Conservation (phyloP, 2,888 invertebrate genomes). For the Heliconius sara region DNA sequence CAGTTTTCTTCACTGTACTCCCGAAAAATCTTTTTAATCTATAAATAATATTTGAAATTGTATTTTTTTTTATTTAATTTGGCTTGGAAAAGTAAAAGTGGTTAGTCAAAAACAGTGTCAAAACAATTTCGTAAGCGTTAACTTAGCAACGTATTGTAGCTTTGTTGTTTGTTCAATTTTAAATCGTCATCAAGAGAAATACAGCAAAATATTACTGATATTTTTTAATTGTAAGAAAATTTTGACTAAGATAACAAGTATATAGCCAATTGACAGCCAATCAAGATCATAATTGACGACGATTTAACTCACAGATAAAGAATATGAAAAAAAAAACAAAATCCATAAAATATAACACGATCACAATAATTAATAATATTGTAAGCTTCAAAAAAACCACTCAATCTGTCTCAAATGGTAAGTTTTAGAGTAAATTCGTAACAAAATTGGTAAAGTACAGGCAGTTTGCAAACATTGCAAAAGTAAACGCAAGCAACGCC, state of each 20-base stretch:
- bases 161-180: neutral
- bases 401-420: neutral
- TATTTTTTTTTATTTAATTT: neutral
- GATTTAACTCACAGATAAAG: neutral
- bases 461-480: neutral
- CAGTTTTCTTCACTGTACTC: slow-evolving; percentile 94
- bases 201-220: neutral
- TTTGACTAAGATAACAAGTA: neutral
- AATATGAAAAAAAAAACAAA: neutral
- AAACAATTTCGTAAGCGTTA: slow-evolving; percentile 31
- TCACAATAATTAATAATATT: neutral
- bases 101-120: slow-evolving; percentile 24
- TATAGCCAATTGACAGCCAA: neutral
- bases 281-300: neutral
- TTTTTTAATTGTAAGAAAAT: neutral
- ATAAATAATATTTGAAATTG: neutral
- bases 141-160: slow-evolving; percentile 19
- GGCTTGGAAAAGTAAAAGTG: neutral
- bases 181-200: slow-evolving; percentile 1
- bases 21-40: slow-evolving; percentile 93
- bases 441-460: neutral
- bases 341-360: slow-evolving; percentile 8
- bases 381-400: slow-evolving; percentile 17
- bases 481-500: slow-evolving; percentile 39
- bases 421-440: slow-evolving; percentile 2